These are phyloP conservation scores for Cotesia congregata DNA, from an alignment of 2,888 invertebrate species.

Conservation along the genomic window DNA sequence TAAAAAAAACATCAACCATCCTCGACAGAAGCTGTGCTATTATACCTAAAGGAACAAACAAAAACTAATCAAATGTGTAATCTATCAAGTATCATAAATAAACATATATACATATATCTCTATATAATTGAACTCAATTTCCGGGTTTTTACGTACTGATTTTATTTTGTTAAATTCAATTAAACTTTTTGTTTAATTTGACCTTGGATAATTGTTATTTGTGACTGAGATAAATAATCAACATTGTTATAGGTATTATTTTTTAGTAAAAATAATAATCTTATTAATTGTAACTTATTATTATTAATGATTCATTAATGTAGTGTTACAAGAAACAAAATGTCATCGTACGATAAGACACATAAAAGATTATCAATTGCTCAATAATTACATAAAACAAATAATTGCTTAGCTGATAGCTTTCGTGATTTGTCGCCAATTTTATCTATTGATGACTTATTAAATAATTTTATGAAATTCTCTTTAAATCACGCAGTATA, in stretches of 20 bases:
- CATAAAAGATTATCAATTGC: background rate
- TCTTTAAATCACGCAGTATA: too few relatives aligned
- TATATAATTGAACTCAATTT: background rate
- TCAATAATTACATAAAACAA: background rate
- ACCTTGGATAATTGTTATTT: background rate
- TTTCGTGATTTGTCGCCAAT: too few relatives aligned
- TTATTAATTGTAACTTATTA: background rate
- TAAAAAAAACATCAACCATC: too few relatives aligned
- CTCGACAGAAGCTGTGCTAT: background rate
- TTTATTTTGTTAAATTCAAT: background rate
- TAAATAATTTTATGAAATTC: too few relatives aligned
- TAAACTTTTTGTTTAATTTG: background rate
- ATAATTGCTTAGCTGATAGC: conserved; percentile 12
- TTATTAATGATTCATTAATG: background rate
- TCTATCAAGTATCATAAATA: too few relatives aligned
- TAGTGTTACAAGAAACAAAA: background rate
- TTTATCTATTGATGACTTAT: too few relatives aligned
- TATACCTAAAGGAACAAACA: background rate
- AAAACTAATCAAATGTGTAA: background rate
- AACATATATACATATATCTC: background rate
- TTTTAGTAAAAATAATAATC: too few relatives aligned
- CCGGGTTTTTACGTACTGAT: background rate
- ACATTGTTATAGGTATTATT: too few relatives aligned
- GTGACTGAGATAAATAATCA: too few relatives aligned
- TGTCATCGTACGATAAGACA: background rate